phyloP scores from a whole-genome alignment of 2,113 vertebrate genomes.

The Oreochromis spilurus region DNA sequence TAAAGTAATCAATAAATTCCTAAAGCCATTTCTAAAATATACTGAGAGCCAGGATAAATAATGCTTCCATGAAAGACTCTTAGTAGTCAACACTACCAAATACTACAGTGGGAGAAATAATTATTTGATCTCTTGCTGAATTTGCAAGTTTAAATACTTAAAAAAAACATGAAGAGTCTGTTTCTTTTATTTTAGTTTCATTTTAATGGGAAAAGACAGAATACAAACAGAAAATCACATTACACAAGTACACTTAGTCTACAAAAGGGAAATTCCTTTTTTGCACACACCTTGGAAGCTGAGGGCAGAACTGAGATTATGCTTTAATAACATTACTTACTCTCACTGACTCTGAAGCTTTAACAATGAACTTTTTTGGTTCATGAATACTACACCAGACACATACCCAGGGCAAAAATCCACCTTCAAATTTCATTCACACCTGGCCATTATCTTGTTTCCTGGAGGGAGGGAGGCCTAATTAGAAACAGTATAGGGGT shows the following conservation, averaged over 20 bases:
- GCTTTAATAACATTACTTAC: conserved; percentile 14
- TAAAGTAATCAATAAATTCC: background rate
- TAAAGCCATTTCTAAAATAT: background rate
- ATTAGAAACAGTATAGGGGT: conserved; percentile 55
- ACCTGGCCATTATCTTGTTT: conserved; percentile 43
- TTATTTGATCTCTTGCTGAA: background rate
- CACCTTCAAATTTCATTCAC: conserved; percentile 30
- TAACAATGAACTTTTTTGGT: conserved; percentile 47
- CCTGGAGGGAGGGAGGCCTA: conserved; percentile 41
- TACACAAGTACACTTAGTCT: background rate
- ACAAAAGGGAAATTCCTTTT: background rate
- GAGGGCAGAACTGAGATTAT: conserved; percentile 11
- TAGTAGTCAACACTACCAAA: background rate
- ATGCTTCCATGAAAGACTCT: background rate
- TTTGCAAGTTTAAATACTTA: background rate
- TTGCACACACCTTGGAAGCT: background rate
- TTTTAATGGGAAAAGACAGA: background rate
- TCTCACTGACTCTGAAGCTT: conserved; percentile 6
- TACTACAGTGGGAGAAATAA: background rate
- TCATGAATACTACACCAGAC: conserved; percentile 15
- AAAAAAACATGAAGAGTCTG: background rate
- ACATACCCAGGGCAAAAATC: conserved; percentile 2
- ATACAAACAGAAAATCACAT: background rate
- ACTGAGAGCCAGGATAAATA: background rate
- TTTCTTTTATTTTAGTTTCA: background rate